A percentile compares a stretch with the other conserved stretches of the same genome.
These are phyloP conservation scores for Parascotia fuliginaria DNA, from an alignment of 2,888 invertebrate genomes.

Conservation along the genomic window DNA sequence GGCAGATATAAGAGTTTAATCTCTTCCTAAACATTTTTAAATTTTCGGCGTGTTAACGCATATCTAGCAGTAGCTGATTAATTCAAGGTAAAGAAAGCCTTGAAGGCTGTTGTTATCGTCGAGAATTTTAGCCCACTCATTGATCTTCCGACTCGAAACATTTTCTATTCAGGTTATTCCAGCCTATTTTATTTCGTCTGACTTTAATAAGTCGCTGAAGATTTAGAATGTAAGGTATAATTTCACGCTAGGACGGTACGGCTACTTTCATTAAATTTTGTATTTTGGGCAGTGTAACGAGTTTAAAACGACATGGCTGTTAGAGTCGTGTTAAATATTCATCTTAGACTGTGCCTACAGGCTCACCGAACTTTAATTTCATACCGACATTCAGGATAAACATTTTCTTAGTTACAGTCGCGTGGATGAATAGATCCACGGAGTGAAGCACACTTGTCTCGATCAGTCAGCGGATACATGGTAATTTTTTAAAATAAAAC, in stretches of 20 bases:
- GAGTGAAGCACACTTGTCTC: no score
- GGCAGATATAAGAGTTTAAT: not conserved
- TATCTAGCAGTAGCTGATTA: slow-evolving; percentile 33
- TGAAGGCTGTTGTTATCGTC: slow-evolving; percentile 42
- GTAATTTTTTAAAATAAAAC: no score
- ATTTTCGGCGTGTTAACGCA: slow-evolving; percentile 15
- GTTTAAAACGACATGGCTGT: no score
- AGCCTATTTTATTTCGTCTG: slow-evolving; percentile 37
- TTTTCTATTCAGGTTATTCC: slow-evolving; percentile 48
- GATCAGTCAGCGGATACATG: no score
- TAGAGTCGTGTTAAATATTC: no score
- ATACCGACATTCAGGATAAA: no score
- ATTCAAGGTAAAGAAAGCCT: slow-evolving; percentile 45
- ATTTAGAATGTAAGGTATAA: slow-evolving; percentile 1
- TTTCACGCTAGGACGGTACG: not conserved
- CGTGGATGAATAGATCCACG: no score
- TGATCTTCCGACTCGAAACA: slow-evolving; percentile 49
- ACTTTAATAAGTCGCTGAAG: slow-evolving; percentile 23
- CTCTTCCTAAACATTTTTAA: slow-evolving; percentile 24
- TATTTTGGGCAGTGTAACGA: not conserved
- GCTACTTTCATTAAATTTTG: not conserved
- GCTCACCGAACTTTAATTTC: no score
- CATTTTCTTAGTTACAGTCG: no score
- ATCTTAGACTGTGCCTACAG: no score
- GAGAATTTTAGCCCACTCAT: slow-evolving; percentile 43